Percentiles rank a stretch among this genome's conserved stretches.
Evolutionary conservation across 2,888 invertebrate species (phyloP).

Genomic region (Drosophila lacicola): DNA sequence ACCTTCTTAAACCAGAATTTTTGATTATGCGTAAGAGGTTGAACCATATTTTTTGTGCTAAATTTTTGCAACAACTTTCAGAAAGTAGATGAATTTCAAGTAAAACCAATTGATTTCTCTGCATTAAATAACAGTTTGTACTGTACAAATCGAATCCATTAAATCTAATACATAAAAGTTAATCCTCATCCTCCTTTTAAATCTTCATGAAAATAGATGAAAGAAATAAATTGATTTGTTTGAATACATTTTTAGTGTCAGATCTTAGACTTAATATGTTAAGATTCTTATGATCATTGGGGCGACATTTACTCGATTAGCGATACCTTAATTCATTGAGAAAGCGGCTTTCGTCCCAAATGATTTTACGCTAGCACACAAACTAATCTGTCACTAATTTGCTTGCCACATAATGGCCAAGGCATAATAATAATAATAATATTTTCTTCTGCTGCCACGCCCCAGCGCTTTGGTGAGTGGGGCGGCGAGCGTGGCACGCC

Average conservation of each 20-base stretch:
- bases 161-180: no score
- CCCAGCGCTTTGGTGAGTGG: conserved; percentile 39
- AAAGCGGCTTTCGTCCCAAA: conserved; percentile 14
- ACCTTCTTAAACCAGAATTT: no score
- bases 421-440: conserved; percentile 47
- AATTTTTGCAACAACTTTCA: no score
- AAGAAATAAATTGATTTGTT: neutral
- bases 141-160: no score
- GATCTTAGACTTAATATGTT: neutral
- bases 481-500: conserved; percentile 48
- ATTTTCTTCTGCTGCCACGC: conserved; percentile 51
- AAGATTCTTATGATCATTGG: neutral
- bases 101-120: no score
- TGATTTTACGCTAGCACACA: conserved; percentile 8
- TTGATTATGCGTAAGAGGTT: no score
- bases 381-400: conserved; percentile 51
- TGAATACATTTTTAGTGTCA: neutral
- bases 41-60: no score
- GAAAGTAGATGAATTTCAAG: no score
- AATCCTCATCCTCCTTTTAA: neutral
- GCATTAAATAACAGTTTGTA: no score
- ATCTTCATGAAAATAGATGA: no score
- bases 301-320: neutral
- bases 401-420: conserved; percentile 38
- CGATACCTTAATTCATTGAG: conserved; percentile 4